These are phyloP conservation scores for Lepidonotus clava DNA, from an alignment of 2,888 invertebrate species.

Conservation along the genomic window DNA sequence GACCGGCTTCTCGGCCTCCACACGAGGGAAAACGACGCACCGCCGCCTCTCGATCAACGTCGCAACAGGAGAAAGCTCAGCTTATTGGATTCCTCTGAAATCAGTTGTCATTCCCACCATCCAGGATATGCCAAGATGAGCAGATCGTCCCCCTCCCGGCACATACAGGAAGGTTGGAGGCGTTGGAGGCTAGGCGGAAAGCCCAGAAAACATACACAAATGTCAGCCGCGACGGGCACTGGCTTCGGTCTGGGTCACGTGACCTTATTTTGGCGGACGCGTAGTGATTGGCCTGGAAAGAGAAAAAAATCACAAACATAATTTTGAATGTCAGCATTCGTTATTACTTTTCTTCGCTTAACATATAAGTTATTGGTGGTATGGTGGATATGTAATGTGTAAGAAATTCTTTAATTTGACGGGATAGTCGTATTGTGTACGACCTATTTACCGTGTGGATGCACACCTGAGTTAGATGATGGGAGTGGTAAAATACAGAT, in stretches of 20 bases:
- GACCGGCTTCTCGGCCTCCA: constrained; percentile 6
- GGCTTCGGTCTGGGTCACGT: constrained; percentile 53
- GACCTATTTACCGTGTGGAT: no score
- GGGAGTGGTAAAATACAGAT: no score
- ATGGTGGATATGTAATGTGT: no score
- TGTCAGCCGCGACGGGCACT: neutral
- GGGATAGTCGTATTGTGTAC: no score
- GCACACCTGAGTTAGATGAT: no score
- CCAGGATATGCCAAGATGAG: neutral
- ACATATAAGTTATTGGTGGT: no score
- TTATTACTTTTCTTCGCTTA: no score
- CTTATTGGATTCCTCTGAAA: neutral
- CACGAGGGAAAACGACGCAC: neutral
- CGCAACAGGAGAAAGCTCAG: constrained; percentile 11
- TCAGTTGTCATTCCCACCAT: neutral
- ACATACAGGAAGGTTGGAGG: neutral
- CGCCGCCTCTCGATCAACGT: constrained; percentile 6
- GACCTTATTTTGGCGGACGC: constrained; percentile 32
- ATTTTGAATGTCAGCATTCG: neutral
- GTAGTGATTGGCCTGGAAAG: neutral
- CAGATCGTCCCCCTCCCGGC: no score
- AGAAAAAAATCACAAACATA: neutral
- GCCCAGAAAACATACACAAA: neutral
- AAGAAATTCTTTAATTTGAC: no score
- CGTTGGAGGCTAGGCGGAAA: neutral